Evolutionary conservation across 2,888 invertebrate genomes (phyloP).

Genomic region (Agonopterix arenella): DNA sequence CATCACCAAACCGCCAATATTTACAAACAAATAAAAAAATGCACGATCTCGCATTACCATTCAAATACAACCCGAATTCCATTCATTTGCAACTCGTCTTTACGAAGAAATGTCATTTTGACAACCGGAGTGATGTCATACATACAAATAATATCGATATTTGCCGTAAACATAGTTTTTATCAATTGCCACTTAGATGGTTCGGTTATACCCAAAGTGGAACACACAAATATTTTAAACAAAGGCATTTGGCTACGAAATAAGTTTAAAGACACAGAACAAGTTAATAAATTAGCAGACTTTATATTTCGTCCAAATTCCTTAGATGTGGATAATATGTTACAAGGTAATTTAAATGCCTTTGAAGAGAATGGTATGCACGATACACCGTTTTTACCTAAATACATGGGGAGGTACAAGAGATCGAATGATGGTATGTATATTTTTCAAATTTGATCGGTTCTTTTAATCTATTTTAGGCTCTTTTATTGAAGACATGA

Average conservation of each 20-base stretch:
- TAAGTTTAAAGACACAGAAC: conserved; percentile 6
- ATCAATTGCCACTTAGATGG: no score
- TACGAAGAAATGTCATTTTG: conserved; percentile 9
- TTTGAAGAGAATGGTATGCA: conserved; percentile 30
- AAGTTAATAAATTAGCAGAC: conserved; percentile 17
- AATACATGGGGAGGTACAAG: conserved; percentile 39
- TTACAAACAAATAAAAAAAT: conserved; percentile 40
- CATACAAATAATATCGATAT: conserved; percentile 25
- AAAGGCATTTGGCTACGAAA: conserved; percentile 50
- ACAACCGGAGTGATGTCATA: conserved; percentile 37
- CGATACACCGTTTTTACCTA: conserved; percentile 27
- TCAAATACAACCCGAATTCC: conserved; percentile 34
- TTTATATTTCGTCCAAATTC: conserved; percentile 49
- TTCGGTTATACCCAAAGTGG: conserved; percentile 32
- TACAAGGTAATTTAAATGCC: conserved; percentile 39
- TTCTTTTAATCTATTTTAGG: neutral
- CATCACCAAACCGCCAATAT: conserved; percentile 18
- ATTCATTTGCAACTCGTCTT: conserved; percentile 17
- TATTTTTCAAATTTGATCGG: neutral
- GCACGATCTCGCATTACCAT: conserved; percentile 20
- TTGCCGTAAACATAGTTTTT: conserved; percentile 6
- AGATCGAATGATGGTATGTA: conserved; percentile 44
- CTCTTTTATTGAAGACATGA: no score
- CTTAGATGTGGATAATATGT: conserved; percentile 38
- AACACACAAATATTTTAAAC: conserved; percentile 42